phyloP scores from a whole-genome alignment of 2,797 vertebrate genomes.

The Cryptoprocta ferox region DNA sequence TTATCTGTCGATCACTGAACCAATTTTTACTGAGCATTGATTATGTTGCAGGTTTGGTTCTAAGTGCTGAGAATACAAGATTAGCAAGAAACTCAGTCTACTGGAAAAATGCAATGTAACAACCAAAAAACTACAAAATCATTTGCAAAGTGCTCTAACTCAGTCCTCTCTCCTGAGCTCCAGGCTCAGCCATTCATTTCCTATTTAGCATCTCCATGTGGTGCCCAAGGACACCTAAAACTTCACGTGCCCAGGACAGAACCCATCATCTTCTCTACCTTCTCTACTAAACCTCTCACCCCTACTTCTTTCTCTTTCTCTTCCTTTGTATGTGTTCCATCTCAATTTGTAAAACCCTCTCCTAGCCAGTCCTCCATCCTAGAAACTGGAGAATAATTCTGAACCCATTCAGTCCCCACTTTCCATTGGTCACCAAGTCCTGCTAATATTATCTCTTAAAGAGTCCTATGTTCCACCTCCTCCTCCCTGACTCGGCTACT shows the following conservation, averaged over 20 bases:
- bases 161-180: not conserved
- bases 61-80: not conserved
- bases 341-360: not conserved
- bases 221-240: not conserved
- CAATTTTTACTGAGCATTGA: not conserved
- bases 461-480: not conserved
- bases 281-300: not conserved
- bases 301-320: not conserved
- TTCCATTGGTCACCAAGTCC: not conserved
- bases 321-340: not conserved
- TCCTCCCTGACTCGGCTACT: not conserved
- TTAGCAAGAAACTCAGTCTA: not conserved
- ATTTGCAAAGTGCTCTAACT: not conserved
- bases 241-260: not conserved
- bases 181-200: not conserved
- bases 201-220: not conserved
- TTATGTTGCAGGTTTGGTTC: not conserved
- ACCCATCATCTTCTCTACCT: not conserved
- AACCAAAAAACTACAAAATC: not conserved
- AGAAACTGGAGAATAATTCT: not conserved
- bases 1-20: not conserved
- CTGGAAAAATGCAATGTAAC: not conserved
- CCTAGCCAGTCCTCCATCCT: not conserved
- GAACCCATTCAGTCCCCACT: not conserved
- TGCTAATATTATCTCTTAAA: not conserved